Evolutionary conservation across 2,113 vertebrate genomes (phyloP).

Genomic region (Coracopsis vasa): DNA sequence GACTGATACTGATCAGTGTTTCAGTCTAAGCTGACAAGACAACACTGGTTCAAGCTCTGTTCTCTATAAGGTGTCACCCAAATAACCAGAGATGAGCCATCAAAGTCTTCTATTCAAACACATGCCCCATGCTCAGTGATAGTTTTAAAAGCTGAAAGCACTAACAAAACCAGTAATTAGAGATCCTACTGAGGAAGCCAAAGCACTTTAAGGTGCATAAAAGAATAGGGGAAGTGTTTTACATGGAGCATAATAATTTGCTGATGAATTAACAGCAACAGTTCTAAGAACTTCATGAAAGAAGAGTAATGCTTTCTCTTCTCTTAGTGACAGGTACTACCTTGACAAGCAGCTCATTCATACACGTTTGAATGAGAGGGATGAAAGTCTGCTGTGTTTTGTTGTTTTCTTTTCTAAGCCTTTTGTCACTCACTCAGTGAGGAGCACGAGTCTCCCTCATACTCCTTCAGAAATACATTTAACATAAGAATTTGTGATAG

Average conservation of each 20-base stretch:
- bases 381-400: background rate
- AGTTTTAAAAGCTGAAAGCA: background rate
- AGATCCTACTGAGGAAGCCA: background rate
- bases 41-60: background rate
- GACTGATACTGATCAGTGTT: background rate
- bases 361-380: background rate
- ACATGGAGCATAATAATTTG: background rate
- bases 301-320: background rate
- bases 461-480: background rate
- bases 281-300: background rate
- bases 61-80: background rate
- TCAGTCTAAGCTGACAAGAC: background rate
- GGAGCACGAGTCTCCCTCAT: background rate
- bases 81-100: background rate
- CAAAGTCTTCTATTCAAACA: background rate
- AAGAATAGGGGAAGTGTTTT: background rate
- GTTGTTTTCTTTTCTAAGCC: background rate
- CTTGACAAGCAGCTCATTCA: constrained; percentile 8
- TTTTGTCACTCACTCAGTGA: background rate
- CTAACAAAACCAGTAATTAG: background rate
- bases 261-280: constrained; percentile 1
- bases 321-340: background rate
- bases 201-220: background rate
- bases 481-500: background rate
- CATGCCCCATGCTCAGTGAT: background rate